Evolutionary conservation across 2,113 vertebrate species (phyloP).

Genomic region (Parotia lawesii): DNA sequence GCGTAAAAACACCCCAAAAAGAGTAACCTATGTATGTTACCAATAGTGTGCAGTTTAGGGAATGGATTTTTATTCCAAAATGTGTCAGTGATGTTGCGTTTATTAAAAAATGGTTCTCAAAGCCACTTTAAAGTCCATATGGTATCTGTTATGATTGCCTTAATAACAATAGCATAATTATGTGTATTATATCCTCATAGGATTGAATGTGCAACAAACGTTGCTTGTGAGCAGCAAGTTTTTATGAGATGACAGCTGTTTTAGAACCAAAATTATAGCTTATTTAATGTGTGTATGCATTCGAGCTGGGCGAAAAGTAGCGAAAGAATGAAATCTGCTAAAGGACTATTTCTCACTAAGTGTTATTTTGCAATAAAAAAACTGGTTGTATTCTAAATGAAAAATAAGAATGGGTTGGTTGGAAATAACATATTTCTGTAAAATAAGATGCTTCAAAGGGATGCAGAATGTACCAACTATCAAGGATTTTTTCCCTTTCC

Average conservation of each 20-base stretch:
- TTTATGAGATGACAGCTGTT: slow-evolving; percentile 51
- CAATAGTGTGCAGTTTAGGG: background rate
- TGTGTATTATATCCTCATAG: slow-evolving; percentile 24
- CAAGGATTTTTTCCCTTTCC: background rate
- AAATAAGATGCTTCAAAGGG: background rate
- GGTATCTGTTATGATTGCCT: slow-evolving; percentile 42
- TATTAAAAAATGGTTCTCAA: slow-evolving; percentile 22
- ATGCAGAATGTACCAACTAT: background rate
- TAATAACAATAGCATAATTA: slow-evolving; percentile 56
- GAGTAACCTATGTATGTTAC: background rate
- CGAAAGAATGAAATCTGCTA: slow-evolving; percentile 15
- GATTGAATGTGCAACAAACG: slow-evolving; percentile 49
- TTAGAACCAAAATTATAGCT: slow-evolving; percentile 56
- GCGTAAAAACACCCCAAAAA: background rate
- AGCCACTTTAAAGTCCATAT: slow-evolving; percentile 45
- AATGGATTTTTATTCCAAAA: slow-evolving; percentile 12
- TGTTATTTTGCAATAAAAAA: slow-evolving; percentile 49
- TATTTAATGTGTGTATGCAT: slow-evolving; percentile 55
- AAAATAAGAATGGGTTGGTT: slow-evolving; percentile 33
- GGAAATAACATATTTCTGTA: slow-evolving; percentile 6
- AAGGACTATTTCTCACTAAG: slow-evolving; percentile 25
- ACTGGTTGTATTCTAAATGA: slow-evolving; percentile 16
- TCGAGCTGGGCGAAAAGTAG: background rate
- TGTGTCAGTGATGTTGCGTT: background rate
- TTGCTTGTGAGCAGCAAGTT: slow-evolving; percentile 44